phyloP scores from a whole-genome alignment of 2,113 vertebrate genomes.

The Thinocorus orbignyianus region DNA sequence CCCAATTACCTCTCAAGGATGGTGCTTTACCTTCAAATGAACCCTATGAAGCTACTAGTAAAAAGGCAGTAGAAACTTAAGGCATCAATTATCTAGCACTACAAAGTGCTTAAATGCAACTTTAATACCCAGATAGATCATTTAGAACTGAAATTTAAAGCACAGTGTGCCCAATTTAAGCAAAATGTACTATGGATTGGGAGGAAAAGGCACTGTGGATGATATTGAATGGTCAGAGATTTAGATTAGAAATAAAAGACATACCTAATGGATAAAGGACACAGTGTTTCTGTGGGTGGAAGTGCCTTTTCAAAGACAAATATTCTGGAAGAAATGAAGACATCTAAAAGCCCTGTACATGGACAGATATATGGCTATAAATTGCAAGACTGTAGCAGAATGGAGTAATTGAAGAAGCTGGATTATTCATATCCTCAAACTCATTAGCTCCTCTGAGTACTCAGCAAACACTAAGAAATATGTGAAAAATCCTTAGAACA shows the following conservation, averaged over 20 bases:
- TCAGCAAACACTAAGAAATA: neutral
- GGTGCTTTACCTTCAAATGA: constrained; percentile 43
- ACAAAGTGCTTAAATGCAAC: constrained; percentile 23
- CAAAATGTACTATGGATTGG: neutral
- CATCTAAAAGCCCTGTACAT: neutral
- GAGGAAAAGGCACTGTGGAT: neutral
- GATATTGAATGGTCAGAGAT: neutral
- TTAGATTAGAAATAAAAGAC: neutral
- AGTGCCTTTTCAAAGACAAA: neutral
- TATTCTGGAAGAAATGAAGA: neutral
- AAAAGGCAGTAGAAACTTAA: constrained; percentile 17
- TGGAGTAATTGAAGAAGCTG: neutral
- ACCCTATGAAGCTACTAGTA: neutral
- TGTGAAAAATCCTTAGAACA: neutral
- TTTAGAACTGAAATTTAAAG: constrained; percentile 14
- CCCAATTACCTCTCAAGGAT: neutral
- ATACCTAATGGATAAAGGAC: neutral
- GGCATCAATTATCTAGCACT: constrained; percentile 38
- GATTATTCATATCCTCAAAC: neutral
- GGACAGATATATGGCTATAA: neutral
- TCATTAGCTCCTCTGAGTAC: neutral
- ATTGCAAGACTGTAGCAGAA: neutral
- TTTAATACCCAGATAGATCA: constrained; percentile 4
- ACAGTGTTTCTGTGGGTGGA: neutral
- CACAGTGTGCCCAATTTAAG: neutral